phyloP scores from a whole-genome alignment of 1,140 invertebrate species.

The Leptopilina clavipes region DNA sequence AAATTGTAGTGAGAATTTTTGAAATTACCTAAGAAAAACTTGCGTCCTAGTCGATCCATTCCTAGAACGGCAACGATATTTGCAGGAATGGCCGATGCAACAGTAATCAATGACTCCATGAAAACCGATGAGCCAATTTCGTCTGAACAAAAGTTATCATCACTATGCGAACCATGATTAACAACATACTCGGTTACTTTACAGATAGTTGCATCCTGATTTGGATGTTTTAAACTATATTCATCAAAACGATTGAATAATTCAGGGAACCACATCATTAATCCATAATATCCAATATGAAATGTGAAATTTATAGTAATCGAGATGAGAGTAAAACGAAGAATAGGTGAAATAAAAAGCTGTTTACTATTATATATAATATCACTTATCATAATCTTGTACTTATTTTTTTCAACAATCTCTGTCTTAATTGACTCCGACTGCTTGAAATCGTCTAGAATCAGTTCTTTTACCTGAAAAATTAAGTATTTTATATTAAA shows the following conservation, averaged over 20 bases:
- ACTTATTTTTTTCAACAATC: conserved; percentile 75
- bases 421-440: conserved; percentile 74
- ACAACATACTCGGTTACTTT: conserved; percentile 86
- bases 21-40: conserved; percentile 86
- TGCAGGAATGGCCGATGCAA: conserved; percentile 88
- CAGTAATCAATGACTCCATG: conserved; percentile 89
- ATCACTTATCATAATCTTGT: conserved; percentile 82
- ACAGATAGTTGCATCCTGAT: conserved; percentile 82
- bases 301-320: conserved; percentile 92
- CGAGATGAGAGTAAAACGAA: conserved; percentile 87
- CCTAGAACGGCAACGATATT: conserved; percentile 86
- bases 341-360: conserved; percentile 85
- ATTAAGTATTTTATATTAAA: conserved; percentile 38
- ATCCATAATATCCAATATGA: conserved; percentile 91
- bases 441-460: conserved; percentile 80
- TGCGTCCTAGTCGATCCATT: conserved; percentile 88
- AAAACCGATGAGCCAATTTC: conserved; percentile 86
- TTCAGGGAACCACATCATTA: conserved; percentile 95
- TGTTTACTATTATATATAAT: conserved; percentile 87
- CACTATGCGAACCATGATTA: conserved; percentile 77
- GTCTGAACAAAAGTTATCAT: conserved; percentile 79
- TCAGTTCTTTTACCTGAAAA: conserved; percentile 79
- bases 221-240: conserved; percentile 77
- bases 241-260: conserved; percentile 90
- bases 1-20: too few species aligned